Evolutionary conservation across 1,140 invertebrate genomes (phyloP).

Genomic region (Drosophila obscura): DNA sequence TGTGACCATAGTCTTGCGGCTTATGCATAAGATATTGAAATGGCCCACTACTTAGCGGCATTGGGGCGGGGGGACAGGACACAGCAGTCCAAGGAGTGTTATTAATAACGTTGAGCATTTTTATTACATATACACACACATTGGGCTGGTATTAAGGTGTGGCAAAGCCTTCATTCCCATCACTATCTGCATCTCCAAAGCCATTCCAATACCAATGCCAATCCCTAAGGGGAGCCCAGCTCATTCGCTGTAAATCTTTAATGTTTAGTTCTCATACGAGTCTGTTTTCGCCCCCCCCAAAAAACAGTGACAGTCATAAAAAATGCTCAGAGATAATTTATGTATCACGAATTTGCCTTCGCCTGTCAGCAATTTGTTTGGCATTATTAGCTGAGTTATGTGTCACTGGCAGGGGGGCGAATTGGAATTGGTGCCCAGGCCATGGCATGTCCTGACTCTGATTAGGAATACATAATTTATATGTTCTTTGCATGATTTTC

Average conservation of each 20-base stretch:
- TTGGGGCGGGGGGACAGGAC: not conserved
- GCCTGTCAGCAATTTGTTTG: constrained; percentile 54
- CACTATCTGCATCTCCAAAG: constrained; percentile 10
- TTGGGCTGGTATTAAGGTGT: constrained; percentile 56
- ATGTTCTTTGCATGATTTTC: constrained; percentile 55
- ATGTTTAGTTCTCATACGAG: constrained; percentile 45
- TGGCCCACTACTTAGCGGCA: constrained; percentile 56
- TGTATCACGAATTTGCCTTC: constrained; percentile 53
- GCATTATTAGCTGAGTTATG: constrained; percentile 52
- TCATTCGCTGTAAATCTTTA: constrained; percentile 64
- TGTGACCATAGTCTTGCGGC: constrained; percentile 31
- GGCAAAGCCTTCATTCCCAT: constrained; percentile 35
- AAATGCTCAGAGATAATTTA: constrained; percentile 57
- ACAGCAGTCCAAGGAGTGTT: constrained; percentile 42
- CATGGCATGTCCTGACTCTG: constrained; percentile 46
- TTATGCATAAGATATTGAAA: constrained; percentile 76
- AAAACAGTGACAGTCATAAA: constrained; percentile 69
- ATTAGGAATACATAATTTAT: constrained; percentile 78
- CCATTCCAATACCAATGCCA: constrained; percentile 34
- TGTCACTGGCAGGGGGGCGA: constrained; percentile 5
- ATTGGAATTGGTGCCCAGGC: constrained; percentile 29
- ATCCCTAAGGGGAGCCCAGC: constrained; percentile 14
- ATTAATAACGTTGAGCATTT: constrained; percentile 70
- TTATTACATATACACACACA: constrained; percentile 61
- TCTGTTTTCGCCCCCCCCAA: constrained; percentile 27